Conservation (phyloP, 1,140 invertebrate species). For the Holotrichia oblita region DNA sequence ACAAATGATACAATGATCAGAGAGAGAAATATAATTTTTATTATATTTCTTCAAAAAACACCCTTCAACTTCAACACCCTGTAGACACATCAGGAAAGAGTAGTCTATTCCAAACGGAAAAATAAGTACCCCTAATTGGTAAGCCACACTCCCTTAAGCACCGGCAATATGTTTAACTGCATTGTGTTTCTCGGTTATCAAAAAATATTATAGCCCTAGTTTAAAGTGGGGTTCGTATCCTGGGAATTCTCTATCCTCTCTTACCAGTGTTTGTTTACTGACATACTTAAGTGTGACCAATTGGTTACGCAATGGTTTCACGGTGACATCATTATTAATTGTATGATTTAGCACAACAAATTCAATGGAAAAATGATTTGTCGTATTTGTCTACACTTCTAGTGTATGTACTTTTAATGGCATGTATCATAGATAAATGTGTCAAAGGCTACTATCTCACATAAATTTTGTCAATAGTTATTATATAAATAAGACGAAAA, state of each 20-base stretch:
- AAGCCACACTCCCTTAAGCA: slow-evolving; percentile 57
- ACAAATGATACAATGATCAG: no score
- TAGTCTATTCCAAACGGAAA: background rate
- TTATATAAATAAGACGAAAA: no score
- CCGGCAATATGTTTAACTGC: slow-evolving; percentile 56
- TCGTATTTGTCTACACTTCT: no score
- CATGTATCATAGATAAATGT: background rate
- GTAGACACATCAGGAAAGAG: background rate
- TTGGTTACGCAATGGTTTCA: slow-evolving; percentile 39
- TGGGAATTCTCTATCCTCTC: slow-evolving; percentile 56
- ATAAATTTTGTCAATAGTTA: no score
- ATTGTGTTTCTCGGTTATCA: slow-evolving; percentile 53
- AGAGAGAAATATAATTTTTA: no score
- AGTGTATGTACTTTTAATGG: background rate
- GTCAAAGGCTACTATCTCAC: no score
- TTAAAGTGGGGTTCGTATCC: slow-evolving; percentile 49
- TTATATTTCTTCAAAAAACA: no score
- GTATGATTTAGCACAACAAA: background rate
- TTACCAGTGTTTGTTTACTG: slow-evolving; percentile 55
- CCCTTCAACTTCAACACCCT: background rate
- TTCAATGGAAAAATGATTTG: background rate
- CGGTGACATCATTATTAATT: slow-evolving; percentile 24
- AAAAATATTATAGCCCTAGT: slow-evolving; percentile 59
- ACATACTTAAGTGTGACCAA: slow-evolving; percentile 52
- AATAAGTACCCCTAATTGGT: slow-evolving; percentile 56